A percentile compares a stretch with the other conserved stretches of the same genome.
Conservation (phyloP, 2,797 vertebrate species). For the Channa striata region DNA sequence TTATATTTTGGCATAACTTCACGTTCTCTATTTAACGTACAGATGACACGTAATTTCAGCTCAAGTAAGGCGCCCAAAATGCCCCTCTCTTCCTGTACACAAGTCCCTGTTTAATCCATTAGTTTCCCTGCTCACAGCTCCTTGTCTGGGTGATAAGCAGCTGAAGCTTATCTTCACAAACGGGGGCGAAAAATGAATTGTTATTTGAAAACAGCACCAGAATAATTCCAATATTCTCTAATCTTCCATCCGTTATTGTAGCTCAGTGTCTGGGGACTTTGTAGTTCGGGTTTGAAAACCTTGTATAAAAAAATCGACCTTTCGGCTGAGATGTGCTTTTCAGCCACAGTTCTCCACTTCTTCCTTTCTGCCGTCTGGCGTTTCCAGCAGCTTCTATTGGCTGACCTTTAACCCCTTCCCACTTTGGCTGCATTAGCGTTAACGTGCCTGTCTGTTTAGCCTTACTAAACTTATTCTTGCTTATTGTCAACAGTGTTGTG, state of each 20-base stretch:
- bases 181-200: conserved; percentile 18
- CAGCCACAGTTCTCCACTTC: conserved; percentile 36
- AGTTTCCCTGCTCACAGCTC: not conserved
- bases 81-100: not conserved
- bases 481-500: conserved; percentile 75
- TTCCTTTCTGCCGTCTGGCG: conserved; percentile 17
- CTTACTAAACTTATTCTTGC: conserved; percentile 80
- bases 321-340: not conserved
- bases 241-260: conserved; percentile 34
- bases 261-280: conserved; percentile 43
- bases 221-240: conserved; percentile 31
- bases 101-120: conserved; percentile 1
- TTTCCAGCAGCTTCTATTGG: conserved; percentile 19
- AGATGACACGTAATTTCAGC: not conserved
- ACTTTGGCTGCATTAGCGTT: conserved; percentile 56
- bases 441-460: conserved; percentile 86
- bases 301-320: not conserved
- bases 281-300: conserved; percentile 24
- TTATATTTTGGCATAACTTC: too few species aligned
- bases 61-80: conserved; percentile 1
- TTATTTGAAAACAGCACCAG: conserved; percentile 29
- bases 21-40: too few species aligned
- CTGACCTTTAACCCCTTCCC: conserved; percentile 45
- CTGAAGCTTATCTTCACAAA: conserved; percentile 27
- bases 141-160: conserved; percentile 26